A percentile compares a stretch with the other conserved stretches of the same genome.
phyloP scores from a whole-genome alignment of 92 coral and sea anemone genomes.

The Actinernus sp. region DNA sequence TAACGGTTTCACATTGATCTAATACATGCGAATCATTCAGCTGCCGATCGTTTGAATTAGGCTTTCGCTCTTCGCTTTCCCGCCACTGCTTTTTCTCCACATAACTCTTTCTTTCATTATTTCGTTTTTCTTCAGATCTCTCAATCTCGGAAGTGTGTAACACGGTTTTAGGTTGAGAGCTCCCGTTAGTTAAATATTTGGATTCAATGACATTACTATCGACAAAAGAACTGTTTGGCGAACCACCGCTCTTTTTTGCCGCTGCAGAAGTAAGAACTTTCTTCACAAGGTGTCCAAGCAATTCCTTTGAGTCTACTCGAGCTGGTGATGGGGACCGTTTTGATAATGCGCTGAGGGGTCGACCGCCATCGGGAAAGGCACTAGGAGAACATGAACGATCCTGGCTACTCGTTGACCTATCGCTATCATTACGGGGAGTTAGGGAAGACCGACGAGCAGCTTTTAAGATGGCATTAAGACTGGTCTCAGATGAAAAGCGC shows the following conservation, averaged over 20 bases:
- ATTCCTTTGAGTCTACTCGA: slow-evolving; percentile 76
- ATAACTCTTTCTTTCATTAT: neutral
- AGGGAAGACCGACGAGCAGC: neutral
- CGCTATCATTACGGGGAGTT: slow-evolving; percentile 6
- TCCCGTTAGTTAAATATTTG: no score
- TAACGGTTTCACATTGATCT: no score
- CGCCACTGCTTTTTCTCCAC: neutral
- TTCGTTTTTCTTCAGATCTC: neutral
- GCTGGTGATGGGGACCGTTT: slow-evolving; percentile 74
- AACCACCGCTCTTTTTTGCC: slow-evolving; percentile 44
- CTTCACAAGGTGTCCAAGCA: slow-evolving; percentile 84
- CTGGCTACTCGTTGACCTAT: neutral
- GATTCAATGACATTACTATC: no score
- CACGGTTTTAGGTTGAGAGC: no score
- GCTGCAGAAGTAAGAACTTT: slow-evolving; percentile 84
- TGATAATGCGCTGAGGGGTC: slow-evolving; percentile 12
- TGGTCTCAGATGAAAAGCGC: no score
- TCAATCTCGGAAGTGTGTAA: no score
- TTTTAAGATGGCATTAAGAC: neutral
- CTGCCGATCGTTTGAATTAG: neutral
- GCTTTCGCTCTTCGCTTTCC: neutral
- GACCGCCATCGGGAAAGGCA: no score
- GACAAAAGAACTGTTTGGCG: slow-evolving; percentile 51
- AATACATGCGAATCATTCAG: neutral
- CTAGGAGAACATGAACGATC: neutral